Evolutionary conservation across 2,113 vertebrate species (phyloP).

Genomic region (zebrafish (Danio rerio)): GRCz12tu NC_133198.1:3760501-3761000

Average conservation of each 20-base stretch:
- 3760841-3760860: slow-evolving; percentile 63
- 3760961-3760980: slow-evolving; percentile 71
- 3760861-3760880: slow-evolving; percentile 61
- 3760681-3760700: slow-evolving; percentile 67
- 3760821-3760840: slow-evolving; percentile 80
- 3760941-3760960: not conserved
- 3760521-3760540: slow-evolving; percentile 83
- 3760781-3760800: slow-evolving; percentile 60
- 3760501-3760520: slow-evolving; percentile 74
- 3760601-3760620: slow-evolving; percentile 65
- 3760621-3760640: slow-evolving; percentile 39
- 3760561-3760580: slow-evolving; percentile 67
- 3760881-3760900: slow-evolving; percentile 60
- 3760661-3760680: slow-evolving; percentile 53
- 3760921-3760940: slow-evolving; percentile 51
- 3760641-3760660: not conserved
- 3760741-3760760: slow-evolving; percentile 40
- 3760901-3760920: slow-evolving; percentile 49
- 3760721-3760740: slow-evolving; percentile 69
- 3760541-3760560: slow-evolving; percentile 63
- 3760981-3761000: slow-evolving; percentile 80
- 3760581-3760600: slow-evolving; percentile 63
- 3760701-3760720: slow-evolving; percentile 79
- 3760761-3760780: slow-evolving; percentile 39
- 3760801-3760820: slow-evolving; percentile 49